Base-by-base conservation (phyloP, 2,113 vertebrate species). In the Gila orcuttii region DNA sequence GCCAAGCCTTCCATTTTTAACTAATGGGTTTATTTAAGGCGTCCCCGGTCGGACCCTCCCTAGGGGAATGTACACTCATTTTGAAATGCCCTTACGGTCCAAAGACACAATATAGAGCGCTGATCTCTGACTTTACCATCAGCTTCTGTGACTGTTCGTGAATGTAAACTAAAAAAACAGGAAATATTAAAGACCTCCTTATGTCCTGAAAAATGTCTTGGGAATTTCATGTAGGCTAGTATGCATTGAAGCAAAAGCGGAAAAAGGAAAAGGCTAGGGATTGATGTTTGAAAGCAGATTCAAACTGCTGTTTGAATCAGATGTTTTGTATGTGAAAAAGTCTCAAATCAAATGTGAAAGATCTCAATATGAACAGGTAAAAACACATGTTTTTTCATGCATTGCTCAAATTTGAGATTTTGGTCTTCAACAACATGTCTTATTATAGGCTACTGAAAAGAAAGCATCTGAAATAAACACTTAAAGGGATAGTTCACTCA, bases 21-120 rank as follows among this genome's bases (percentile, higher is more conserved):
- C 94, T 94, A 95, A 95, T 94, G 92, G 93, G 94, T 92, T 95
- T 94, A 94, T 94, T 94, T 94, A 91, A 77, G 94, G 93, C 92
- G 91, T 94, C 90, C 86, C 90, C 93, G 93, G 92, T 94, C 91
- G 90, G 90, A 90, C 90, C 89, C 89, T 92, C 93, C 91, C 92
- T 91, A 28, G 91, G 94, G 93, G 91, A 93, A 93, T 91, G 90
- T 89, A 90, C 92, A 85, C 88, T 91, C 87, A 85, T 90, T 93
- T 83, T 90, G 88, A 93, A 93, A 93, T 91, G 88, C 90, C 90
- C 88, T 86, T 78, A 91, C 88, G 89, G 92, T 92, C 90, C 86
- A 90, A 91, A 87, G 88, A 77, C 87, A 90, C 90, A 90, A 87
- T 92, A 91, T 92, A 86, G 89, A 91, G 86, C 79, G 55, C 85